Base-by-base conservation (phyloP, 2,113 vertebrate genomes). In the Cyprinodon tularosa region DNA sequence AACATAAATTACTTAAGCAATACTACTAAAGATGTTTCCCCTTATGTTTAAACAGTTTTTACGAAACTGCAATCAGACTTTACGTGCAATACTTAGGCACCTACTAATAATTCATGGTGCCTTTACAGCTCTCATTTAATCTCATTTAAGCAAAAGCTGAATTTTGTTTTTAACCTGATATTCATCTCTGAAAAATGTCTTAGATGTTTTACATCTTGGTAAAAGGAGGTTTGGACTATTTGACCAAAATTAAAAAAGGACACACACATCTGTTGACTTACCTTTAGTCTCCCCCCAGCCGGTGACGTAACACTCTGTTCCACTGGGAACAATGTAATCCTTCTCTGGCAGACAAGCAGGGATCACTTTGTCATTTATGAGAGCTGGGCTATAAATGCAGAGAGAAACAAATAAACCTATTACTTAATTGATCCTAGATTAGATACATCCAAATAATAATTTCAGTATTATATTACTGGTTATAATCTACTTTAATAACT, bases 261-360 rank as follows among this genome's bases (percentile, higher is more conserved):
- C 12, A 61, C 40, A 13, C 20, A 37, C 17, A 36, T 69, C 22
- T 37, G 57, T 29, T 15, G 15, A 63, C 3, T 1, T 86, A 98
- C 98, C 96, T 96, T 89, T 84, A 71, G 97, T 99, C 0, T 98
- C 97, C 1, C 98, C 98, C 98, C 97, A 99, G 62, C 98, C 97
- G 0, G 97, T 99, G 62, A 98, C 96, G 22, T 96, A 97, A 66
- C 98, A 99, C 61, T 95, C 93, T 0, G 95, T 94, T 82, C 90
- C 91, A 80, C 93, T 96, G 29, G 96, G 93, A 12, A 99, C 95
- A 36, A 96, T 84, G 1, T 92, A 87, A 66, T 97, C 91, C 66
- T 89, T 87, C 5, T 95, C 68, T 15, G 98, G 98, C 83, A 99
- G 93, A 82, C 97, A 99, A 7, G 77, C 93, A 0, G 96, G 94